Conservation (phyloP, 1,140 invertebrate genomes). For the Antheraea mylitta region DNA sequence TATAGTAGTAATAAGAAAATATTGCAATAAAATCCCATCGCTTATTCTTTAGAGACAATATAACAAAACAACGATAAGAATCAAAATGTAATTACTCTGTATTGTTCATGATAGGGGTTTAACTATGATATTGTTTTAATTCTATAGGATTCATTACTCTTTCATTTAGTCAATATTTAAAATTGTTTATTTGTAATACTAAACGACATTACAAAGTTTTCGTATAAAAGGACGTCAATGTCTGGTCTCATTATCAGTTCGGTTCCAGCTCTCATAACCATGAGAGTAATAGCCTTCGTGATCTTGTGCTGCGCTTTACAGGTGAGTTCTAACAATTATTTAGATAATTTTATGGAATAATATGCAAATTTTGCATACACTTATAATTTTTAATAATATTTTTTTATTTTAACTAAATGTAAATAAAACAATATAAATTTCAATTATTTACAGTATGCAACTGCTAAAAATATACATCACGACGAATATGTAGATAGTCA, state of each 20-base stretch:
- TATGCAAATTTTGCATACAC: background rate
- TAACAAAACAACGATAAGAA: conserved; percentile 33
- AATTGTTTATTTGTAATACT: conserved; percentile 21
- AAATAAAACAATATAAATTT: background rate
- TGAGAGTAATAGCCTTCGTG: conserved; percentile 68
- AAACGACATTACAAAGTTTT: conserved; percentile 34
- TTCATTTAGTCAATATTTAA: conserved; percentile 52
- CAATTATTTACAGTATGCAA: conserved; percentile 7
- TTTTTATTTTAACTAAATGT: no score
- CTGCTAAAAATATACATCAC: background rate
- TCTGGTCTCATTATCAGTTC: conserved; percentile 50
- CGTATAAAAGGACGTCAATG: conserved; percentile 52
- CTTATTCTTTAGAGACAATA: background rate
- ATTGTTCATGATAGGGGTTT: conserved; percentile 52
- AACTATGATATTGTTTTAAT: conserved; percentile 34
- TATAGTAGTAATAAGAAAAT: no score
- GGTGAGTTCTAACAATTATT: conserved; percentile 37
- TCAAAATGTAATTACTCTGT: conserved; percentile 41
- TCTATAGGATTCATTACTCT: conserved; percentile 29
- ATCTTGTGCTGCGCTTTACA: conserved; percentile 69
- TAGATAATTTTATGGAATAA: no score
- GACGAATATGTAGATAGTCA: conserved; percentile 9
- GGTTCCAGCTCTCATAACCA: conserved; percentile 66
- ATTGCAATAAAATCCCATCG: background rate
- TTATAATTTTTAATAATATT: background rate